These are phyloP conservation scores for Hydrozoanthus gracilis DNA, from an alignment of 92 coral and sea anemone genomes.

Conservation along the genomic window DNA sequence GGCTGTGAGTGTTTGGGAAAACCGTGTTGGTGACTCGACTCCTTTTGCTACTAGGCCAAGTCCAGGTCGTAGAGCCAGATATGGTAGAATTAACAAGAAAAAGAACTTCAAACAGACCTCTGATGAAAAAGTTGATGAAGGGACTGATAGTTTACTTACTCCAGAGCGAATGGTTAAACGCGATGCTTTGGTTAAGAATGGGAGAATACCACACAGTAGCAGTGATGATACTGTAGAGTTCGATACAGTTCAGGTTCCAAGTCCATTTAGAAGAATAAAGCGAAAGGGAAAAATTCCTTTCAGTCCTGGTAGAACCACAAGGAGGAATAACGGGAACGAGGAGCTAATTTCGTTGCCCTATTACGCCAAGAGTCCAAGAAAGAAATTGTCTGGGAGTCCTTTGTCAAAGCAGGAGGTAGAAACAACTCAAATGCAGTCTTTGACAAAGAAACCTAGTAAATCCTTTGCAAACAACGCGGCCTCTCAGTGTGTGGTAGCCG, in stretches of 20 bases:
- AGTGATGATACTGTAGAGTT: neutral
- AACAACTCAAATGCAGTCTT: neutral
- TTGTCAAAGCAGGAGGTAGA: neutral
- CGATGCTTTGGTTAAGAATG: neutral
- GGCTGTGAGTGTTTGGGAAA: constrained; percentile 27
- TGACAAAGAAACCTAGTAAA: neutral
- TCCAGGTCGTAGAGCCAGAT: constrained; percentile 9
- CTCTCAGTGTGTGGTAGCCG: neutral
- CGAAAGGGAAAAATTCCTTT: neutral
- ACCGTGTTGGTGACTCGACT: constrained; percentile 6
- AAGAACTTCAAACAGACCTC: neutral
- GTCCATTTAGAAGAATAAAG: constrained; percentile 19
- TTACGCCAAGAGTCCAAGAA: constrained; percentile 26
- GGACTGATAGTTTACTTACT: neutral
- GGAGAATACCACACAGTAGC: neutral
- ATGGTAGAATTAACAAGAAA: neutral
- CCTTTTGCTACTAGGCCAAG: constrained; percentile 11
- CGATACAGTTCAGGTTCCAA: neutral
- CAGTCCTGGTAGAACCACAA: constrained; percentile 20
- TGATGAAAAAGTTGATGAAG: neutral
- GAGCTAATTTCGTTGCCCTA: constrained; percentile 36
- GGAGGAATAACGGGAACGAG: constrained; percentile 1
- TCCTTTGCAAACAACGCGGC: neutral
- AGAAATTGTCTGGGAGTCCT: neutral
- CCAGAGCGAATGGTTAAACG: neutral